A percentile compares a stretch with the other conserved stretches of the same genome.
Evolutionary conservation across 1,140 invertebrate species (phyloP).

Genomic region (Lethocerus indicus): DNA sequence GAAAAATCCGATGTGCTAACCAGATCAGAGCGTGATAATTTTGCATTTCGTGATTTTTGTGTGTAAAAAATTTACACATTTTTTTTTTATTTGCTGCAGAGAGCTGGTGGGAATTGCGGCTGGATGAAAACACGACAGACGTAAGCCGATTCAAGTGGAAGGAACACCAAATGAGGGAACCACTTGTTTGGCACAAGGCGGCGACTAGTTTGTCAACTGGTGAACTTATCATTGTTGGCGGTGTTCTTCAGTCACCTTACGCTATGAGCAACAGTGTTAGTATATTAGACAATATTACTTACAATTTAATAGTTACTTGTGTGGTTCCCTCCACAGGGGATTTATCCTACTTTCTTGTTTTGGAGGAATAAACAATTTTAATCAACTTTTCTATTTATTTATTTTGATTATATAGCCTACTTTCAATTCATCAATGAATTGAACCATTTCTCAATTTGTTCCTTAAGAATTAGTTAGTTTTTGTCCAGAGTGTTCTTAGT

Average conservation of each 20-base stretch:
- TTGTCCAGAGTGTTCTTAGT: too few relatives aligned
- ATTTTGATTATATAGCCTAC: background rate
- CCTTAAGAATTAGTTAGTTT: too few relatives aligned
- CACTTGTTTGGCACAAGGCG: constrained; percentile 18
- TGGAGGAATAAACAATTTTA: background rate
- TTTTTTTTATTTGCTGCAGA: too few relatives aligned
- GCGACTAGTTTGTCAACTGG: constrained; percentile 7
- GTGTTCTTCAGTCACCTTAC: constrained; percentile 16
- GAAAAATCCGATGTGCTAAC: too few relatives aligned
- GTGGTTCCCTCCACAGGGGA: background rate
- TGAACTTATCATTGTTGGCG: constrained; percentile 18
- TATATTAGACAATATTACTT: constrained; percentile 3
- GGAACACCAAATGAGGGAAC: constrained; percentile 3
- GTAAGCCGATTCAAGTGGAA: constrained; percentile 4
- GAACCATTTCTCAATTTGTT: too few relatives aligned
- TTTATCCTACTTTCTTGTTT: background rate
- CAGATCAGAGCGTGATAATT: too few relatives aligned
- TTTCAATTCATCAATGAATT: too few relatives aligned
- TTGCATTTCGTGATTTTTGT: too few relatives aligned
- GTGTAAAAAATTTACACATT: too few relatives aligned
- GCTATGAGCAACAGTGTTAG: constrained; percentile 7
- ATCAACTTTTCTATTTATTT: constrained; percentile 6
- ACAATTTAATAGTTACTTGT: background rate
- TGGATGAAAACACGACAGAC: background rate
- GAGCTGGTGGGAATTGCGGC: constrained; percentile 16